These are phyloP conservation scores for Sciurus niger DNA, from an alignment of 2,113 vertebrate genomes.

Conservation along the genomic window DNA sequence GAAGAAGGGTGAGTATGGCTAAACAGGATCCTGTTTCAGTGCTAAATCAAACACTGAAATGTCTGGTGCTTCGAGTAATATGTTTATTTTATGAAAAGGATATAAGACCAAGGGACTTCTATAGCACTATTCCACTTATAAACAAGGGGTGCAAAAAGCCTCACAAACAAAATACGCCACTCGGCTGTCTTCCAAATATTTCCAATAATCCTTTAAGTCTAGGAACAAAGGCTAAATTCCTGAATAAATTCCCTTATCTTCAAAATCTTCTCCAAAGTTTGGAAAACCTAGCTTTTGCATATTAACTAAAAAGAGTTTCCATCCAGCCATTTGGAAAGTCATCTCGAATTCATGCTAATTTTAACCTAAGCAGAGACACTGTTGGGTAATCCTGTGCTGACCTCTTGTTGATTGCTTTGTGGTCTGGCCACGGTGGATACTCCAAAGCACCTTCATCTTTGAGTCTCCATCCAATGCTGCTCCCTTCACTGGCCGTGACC, in stretches of 20 bases:
- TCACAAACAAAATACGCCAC: slow-evolving; percentile 50
- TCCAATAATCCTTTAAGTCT: slow-evolving; percentile 60
- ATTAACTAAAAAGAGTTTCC: slow-evolving; percentile 62
- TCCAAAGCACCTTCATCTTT: not conserved
- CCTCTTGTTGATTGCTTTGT: not conserved
- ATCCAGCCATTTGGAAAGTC: slow-evolving; percentile 50
- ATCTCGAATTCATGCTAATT: slow-evolving; percentile 51
- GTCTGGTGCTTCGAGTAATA: slow-evolving; percentile 67
- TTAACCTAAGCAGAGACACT: not conserved
- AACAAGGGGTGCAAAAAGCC: slow-evolving; percentile 56
- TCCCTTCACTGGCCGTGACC: not conserved
- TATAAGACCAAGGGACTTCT: slow-evolving; percentile 70
- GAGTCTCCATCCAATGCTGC: not conserved
- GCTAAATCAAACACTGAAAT: slow-evolving; percentile 70
- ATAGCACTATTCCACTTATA: slow-evolving; percentile 38
- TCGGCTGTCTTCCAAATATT: slow-evolving; percentile 57
- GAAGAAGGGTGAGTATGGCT: slow-evolving; percentile 60
- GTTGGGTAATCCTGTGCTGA: not conserved
- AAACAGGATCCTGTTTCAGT: slow-evolving; percentile 48
- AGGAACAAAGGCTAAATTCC: slow-evolving; percentile 72
- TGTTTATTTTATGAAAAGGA: slow-evolving; percentile 67
- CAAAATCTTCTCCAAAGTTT: slow-evolving; percentile 63
- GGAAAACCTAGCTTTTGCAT: slow-evolving; percentile 64
- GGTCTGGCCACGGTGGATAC: not conserved
- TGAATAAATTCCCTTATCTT: slow-evolving; percentile 78